A percentile compares a stretch with the other conserved stretches of the same genome.
Evolutionary conservation across 2,888 invertebrate species (phyloP).

Genomic region (Thysanoteuthis rhombus): DNA sequence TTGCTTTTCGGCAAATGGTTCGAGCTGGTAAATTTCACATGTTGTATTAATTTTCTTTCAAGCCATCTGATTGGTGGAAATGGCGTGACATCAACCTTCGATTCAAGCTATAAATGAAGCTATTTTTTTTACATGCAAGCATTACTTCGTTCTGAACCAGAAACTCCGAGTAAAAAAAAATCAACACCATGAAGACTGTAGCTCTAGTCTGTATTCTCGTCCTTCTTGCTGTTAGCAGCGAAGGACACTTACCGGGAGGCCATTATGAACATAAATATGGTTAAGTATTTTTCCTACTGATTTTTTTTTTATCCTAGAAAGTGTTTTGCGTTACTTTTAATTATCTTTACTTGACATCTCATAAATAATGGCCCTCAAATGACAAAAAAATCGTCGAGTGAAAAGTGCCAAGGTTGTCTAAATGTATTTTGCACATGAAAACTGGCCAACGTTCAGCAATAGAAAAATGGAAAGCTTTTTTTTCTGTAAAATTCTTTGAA

Average conservation of each 20-base stretch:
- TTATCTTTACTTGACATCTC: no score
- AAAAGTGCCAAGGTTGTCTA: no score
- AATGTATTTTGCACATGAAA: no score
- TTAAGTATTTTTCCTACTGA: neutral
- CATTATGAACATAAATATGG: neutral
- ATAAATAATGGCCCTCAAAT: no score
- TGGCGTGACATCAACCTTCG: neutral
- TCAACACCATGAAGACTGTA: neutral
- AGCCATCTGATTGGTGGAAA: neutral
- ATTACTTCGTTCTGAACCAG: neutral
- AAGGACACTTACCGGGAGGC: neutral
- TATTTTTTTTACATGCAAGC: no score
- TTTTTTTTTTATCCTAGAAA: neutral
- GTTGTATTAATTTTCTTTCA: neutral
- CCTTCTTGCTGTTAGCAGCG: neutral
- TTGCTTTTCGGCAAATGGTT: neutral
- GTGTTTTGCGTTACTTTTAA: no score
- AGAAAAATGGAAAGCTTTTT: no score
- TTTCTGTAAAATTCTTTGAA: no score
- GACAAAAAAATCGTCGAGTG: no score
- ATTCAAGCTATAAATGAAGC: neutral
- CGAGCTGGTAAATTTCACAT: no score
- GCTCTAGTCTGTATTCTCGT: neutral
- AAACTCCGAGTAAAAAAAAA: neutral
- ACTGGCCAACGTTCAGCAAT: no score